These are phyloP conservation scores for Limnephilus rhombicus DNA, from an alignment of 2,888 invertebrate genomes.

Conservation along the genomic window DNA sequence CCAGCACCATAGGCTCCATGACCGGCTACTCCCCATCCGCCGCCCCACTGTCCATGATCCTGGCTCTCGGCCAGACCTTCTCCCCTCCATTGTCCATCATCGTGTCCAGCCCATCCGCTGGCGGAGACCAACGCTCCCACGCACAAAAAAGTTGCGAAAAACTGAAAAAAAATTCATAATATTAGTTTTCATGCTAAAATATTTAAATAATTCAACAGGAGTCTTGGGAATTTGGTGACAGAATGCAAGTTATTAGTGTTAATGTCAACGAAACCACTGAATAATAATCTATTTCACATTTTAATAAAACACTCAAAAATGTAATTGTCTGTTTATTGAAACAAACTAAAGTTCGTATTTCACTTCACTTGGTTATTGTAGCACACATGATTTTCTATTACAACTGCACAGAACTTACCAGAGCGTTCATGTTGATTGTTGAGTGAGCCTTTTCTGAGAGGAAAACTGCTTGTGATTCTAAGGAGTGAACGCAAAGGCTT, in stretches of 20 bases:
- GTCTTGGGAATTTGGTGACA: too few species aligned
- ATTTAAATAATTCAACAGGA: too few species aligned
- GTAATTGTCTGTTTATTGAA: too few species aligned
- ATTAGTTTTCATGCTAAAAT: too few species aligned
- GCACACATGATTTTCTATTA: too few species aligned
- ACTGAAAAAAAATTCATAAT: not conserved
- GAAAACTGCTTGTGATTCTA: slow-evolving; percentile 34
- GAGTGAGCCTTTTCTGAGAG: slow-evolving; percentile 37
- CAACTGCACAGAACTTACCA: not conserved
- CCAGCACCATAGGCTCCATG: slow-evolving; percentile 37
- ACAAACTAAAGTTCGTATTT: not conserved
- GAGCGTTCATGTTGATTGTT: slow-evolving; percentile 39
- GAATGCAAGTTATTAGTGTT: too few species aligned
- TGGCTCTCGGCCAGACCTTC: slow-evolving; percentile 58
- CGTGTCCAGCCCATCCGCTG: slow-evolving; percentile 49
- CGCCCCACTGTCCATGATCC: slow-evolving; percentile 40
- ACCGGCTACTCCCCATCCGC: not conserved
- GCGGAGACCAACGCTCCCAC: slow-evolving; percentile 67
- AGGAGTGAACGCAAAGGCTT: not conserved
- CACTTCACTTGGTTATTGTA: not conserved
- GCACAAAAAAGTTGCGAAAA: slow-evolving; percentile 54
- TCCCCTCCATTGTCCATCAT: slow-evolving; percentile 58
- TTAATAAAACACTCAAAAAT: too few species aligned
- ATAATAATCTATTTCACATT: too few species aligned
- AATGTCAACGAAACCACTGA: too few species aligned